Base-by-base conservation (phyloP, 2,113 vertebrate species). In the Chlorodrepanis virens region DNA sequence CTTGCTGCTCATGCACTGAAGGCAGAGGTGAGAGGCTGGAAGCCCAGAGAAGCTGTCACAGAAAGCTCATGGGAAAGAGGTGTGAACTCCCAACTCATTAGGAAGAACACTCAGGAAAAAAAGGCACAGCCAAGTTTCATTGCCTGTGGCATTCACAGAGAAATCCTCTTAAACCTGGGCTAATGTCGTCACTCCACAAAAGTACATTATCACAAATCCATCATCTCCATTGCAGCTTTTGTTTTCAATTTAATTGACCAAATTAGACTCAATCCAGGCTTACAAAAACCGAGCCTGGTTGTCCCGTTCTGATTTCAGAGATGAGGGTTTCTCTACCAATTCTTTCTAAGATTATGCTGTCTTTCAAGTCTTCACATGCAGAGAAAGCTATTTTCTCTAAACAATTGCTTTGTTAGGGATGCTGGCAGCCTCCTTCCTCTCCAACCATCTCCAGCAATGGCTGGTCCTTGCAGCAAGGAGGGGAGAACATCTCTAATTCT, bases 151-250 rank as follows among this genome's bases (percentile, higher is more conserved):
- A 47, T 28, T 63, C 57, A 42, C 33, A 47, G 63, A 76, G 83
- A 96, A 95, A 93, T 74, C 75, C 63, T 83, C 81, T 84, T 94
- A 91, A 85, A 71, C 0, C 0, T 2, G 19, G 42, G 77, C 63
- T 61, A 77, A 54, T 83, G 63, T 83, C 65, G 52, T 44, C 42
- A n/a, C 37, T 87, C 59, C 56, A 45, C 68, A 67, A 15, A 90
- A 94, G 79, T 70, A 79, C 39, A 29, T 88, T 91, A 91, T 50
- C 50, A 60, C 37, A 95, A 91, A 94, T 68, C 81, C 50, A 25
- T 88, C 59, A 17, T 67, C 84, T 94, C 59, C 33, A 44, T 74
- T 81, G 39, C 68, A 81, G 85, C 50, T 93, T 88, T 77, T 70
- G 68, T 20, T 42, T 92, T 85, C 69, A 37, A n/a, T 89, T 87